phyloP scores from a whole-genome alignment of 2,797 vertebrate species.

The Pristis pectinata region DNA sequence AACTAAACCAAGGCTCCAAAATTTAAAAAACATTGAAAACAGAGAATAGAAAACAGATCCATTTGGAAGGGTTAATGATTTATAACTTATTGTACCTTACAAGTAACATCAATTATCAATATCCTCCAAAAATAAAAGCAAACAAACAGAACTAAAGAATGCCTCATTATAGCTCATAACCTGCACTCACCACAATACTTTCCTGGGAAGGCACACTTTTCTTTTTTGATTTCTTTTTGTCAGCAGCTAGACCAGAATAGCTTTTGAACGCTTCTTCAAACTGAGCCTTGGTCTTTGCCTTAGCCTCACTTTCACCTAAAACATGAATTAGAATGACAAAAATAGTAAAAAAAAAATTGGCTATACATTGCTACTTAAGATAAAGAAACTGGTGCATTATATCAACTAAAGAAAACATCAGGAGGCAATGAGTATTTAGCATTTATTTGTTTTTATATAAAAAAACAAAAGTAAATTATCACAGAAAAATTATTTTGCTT shows the following conservation, averaged over 20 bases:
- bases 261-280: constrained; percentile 80
- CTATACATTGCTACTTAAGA: background rate
- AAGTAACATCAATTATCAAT: background rate
- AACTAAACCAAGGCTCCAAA: background rate
- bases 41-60: background rate
- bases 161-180: constrained; percentile 33
- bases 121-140: background rate
- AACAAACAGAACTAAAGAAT: background rate
- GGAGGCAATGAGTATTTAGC: background rate
- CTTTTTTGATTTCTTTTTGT: constrained; percentile 61
- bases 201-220: constrained; percentile 59
- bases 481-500: constrained; percentile 13
- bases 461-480: background rate
- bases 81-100: background rate
- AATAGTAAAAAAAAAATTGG: background rate
- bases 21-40: background rate
- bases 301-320: constrained; percentile 78
- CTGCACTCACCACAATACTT: constrained; percentile 66
- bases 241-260: constrained; percentile 57
- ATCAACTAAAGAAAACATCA: background rate
- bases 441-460: background rate
- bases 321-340: constrained; percentile 41
- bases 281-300: constrained; percentile 74
- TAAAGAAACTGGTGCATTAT: background rate
- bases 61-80: background rate